Conservation (phyloP, 2,113 vertebrate genomes). For the Grammomys surdaster region DNA sequence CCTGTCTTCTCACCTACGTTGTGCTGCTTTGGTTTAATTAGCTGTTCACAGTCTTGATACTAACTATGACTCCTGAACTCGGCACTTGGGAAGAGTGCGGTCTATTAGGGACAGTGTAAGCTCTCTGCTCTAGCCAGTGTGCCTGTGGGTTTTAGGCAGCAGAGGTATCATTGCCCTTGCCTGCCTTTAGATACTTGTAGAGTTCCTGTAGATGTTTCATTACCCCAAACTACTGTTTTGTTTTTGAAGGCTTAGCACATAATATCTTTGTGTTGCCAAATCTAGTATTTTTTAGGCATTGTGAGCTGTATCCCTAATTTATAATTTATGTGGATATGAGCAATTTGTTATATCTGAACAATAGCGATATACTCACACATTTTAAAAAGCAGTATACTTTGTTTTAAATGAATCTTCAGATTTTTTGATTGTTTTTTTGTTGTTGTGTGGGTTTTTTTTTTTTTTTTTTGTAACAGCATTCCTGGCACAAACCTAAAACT, state of each 20-base stretch:
- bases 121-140: background rate
- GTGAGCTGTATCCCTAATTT: background rate
- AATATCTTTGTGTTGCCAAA: background rate
- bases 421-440: background rate
- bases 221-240: background rate
- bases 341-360: background rate
- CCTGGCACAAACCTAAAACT: background rate
- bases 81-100: background rate
- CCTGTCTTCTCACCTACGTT: background rate
- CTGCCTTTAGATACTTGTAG: background rate
- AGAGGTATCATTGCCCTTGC: background rate
- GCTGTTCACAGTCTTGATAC: background rate
- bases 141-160: background rate
- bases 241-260: background rate
- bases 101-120: background rate
- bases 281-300: constrained; percentile 3
- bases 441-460: background rate
- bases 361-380: background rate
- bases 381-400: background rate
- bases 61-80: background rate
- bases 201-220: background rate
- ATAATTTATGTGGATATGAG: background rate
- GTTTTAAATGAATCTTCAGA: background rate
- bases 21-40: background rate
- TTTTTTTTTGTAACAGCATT: background rate